phyloP scores from a whole-genome alignment of 2,797 vertebrate species.

The Tinamus major region DNA sequence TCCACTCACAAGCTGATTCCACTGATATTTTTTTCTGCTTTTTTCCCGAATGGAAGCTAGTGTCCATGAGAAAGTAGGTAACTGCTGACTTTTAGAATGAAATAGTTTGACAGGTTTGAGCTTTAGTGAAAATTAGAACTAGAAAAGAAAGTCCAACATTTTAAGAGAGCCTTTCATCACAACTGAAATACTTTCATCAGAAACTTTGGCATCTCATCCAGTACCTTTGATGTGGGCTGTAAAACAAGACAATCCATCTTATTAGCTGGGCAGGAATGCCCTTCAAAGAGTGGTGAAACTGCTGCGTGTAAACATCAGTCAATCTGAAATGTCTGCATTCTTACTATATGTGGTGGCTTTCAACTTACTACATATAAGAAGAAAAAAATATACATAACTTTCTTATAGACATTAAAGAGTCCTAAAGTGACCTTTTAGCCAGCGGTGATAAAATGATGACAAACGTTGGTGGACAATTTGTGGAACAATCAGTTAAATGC shows the following conservation, averaged over 20 bases:
- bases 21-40: background rate
- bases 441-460: background rate
- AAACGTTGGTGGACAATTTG: background rate
- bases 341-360: background rate
- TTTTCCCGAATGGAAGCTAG: background rate
- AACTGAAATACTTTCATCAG: slow-evolving; percentile 43
- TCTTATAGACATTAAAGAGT: background rate
- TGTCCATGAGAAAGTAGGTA: slow-evolving; percentile 28
- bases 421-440: background rate
- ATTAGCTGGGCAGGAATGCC: background rate
- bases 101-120: slow-evolving; percentile 54
- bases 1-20: background rate
- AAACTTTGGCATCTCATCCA: slow-evolving; percentile 8
- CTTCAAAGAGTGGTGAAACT: slow-evolving; percentile 21
- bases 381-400: background rate
- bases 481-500: background rate
- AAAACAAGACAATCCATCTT: slow-evolving; percentile 18
- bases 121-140: slow-evolving; percentile 52
- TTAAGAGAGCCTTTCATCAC: slow-evolving; percentile 56
- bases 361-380: background rate
- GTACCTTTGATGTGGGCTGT: slow-evolving; percentile 3
- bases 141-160: slow-evolving; percentile 4
- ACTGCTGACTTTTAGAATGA: slow-evolving; percentile 60
- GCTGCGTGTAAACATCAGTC: slow-evolving; percentile 6
- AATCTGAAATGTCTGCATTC: background rate